Evolutionary conservation across 2,113 vertebrate species (phyloP).

Genomic region (Grammomys surdaster): DNA sequence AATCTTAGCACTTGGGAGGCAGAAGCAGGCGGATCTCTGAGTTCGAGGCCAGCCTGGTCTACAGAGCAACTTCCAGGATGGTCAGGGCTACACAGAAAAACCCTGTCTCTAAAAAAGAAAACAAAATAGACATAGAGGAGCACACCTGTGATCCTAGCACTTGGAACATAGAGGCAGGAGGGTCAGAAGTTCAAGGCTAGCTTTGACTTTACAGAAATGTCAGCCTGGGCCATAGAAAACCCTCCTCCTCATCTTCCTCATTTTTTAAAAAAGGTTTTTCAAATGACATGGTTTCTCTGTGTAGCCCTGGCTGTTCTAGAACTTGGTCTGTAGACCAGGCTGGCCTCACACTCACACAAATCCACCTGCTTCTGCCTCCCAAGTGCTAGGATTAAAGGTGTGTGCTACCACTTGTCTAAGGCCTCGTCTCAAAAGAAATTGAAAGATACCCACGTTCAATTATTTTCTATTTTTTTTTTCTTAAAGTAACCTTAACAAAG

Average conservation of each 20-base stretch:
- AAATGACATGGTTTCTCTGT: not conserved
- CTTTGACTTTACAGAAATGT: not conserved
- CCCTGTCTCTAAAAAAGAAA: not conserved
- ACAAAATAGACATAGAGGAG: accelerated
- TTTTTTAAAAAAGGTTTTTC: not conserved
- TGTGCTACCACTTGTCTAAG: no score
- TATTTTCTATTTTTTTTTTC: conserved; percentile 29
- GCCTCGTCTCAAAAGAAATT: not conserved
- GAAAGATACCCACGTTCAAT: not conserved
- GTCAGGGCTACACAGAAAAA: not conserved
- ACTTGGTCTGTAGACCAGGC: not conserved
- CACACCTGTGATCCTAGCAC: not conserved
- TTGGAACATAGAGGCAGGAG: no score
- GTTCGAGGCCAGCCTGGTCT: not conserved
- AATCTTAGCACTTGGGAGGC: not conserved
- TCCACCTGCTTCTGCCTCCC: not conserved
- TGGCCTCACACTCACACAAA: not conserved
- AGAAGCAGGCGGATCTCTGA: not conserved
- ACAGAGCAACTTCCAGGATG: not conserved
- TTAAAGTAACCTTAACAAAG: not conserved
- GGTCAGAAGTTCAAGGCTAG: not conserved
- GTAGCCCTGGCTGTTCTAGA: not conserved
- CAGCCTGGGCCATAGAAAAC: not conserved
- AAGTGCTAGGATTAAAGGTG: not conserved
- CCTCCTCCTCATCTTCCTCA: accelerated